Evolutionary conservation across 2,888 invertebrate species (phyloP), one percentile per base, ranked within the genome.

Genomic region (Sialis lutaria): DNA sequence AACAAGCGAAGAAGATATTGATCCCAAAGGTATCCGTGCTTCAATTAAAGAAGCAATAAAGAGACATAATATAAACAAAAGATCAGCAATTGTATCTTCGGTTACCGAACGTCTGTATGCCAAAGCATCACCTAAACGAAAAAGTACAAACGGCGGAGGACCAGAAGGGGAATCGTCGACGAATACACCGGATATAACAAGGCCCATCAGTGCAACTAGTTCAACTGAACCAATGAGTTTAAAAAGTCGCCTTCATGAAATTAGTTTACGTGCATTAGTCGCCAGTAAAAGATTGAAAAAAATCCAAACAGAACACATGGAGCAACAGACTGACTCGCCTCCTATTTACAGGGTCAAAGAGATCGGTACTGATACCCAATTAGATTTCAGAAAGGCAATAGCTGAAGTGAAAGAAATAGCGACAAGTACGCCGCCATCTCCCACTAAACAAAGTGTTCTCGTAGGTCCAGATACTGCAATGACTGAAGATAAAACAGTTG

Each of bases 31-130:
- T 37, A 8, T 37, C 7, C 37, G 37, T 37, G n/a, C 37, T 56
- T 55, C 51, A 58, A 55, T 46, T 59, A 61, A 53, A 53, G 62
- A 63, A 49, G 52, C 53, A 12, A 60, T 61, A 50, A 60, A 67
- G 39, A 56, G 58, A 42, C 61, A 59, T 44, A 64, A 64, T 58
- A 64, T 67, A 39, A 55, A 67, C 40, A 74, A 75, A 57, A 65
- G 79, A 55, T 75, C 79, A 13, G 77, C 79, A 61, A 79, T 81
- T 45, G 78, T 82, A 3, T 79, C 80, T 4, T 79, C 79, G 0
- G 82, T 82, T 3, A 82, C 82, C 3, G 74, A 75, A 54, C 66
- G 81, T 54, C 62, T 82, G 9, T 82, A 80, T 57, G 70, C 74
- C 1, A 77, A 61, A 53, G 53, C 69, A 33, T 75, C 69, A 61